Evolutionary conservation across 2,797 vertebrate genomes (phyloP).

Genomic region (Denticeps clupeoides): DNA sequence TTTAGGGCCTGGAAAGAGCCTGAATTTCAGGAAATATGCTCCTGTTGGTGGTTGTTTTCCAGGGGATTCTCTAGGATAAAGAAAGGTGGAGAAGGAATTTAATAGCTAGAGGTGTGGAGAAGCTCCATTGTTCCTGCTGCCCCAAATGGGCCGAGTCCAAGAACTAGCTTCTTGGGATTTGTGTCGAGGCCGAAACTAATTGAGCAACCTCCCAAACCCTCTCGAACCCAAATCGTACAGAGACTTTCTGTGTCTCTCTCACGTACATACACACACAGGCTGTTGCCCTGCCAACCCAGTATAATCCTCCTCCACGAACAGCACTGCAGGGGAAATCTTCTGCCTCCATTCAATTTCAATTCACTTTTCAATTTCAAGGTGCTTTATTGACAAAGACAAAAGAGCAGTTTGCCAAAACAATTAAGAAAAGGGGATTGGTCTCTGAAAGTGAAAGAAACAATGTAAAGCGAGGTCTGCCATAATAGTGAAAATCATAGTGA

Average conservation of each 20-base stretch:
- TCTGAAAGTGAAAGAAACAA: slow-evolving; percentile 24
- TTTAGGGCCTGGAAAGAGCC: slow-evolving; percentile 21
- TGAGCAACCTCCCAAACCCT: slow-evolving; percentile 50
- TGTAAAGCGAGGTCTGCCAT: slow-evolving; percentile 31
- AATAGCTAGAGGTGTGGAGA: slow-evolving; percentile 35
- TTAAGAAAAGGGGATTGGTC: slow-evolving; percentile 47
- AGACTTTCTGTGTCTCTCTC: not conserved
- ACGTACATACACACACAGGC: slow-evolving; percentile 26
- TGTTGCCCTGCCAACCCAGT: slow-evolving; percentile 48
- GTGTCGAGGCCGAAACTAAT: slow-evolving; percentile 61
- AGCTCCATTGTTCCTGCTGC: slow-evolving; percentile 37
- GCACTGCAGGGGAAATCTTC: slow-evolving; percentile 46
- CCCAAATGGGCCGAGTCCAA: slow-evolving; percentile 48
- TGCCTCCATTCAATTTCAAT: slow-evolving; percentile 54
- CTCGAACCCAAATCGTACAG: slow-evolving; percentile 30
- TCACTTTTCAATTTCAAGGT: slow-evolving; percentile 70
- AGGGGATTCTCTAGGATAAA: slow-evolving; percentile 53
- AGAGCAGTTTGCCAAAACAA: slow-evolving; percentile 50
- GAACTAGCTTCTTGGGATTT: slow-evolving; percentile 41
- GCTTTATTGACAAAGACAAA: slow-evolving; percentile 55
- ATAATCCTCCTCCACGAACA: slow-evolving; percentile 59
- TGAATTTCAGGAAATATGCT: slow-evolving; percentile 36
- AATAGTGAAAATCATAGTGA: slow-evolving; percentile 39
- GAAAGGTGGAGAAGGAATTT: slow-evolving; percentile 39
- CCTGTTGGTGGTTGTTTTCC: slow-evolving; percentile 33